Base-by-base conservation (phyloP, 2,113 vertebrate genomes). In the Setophaga kirtlandii region DNA sequence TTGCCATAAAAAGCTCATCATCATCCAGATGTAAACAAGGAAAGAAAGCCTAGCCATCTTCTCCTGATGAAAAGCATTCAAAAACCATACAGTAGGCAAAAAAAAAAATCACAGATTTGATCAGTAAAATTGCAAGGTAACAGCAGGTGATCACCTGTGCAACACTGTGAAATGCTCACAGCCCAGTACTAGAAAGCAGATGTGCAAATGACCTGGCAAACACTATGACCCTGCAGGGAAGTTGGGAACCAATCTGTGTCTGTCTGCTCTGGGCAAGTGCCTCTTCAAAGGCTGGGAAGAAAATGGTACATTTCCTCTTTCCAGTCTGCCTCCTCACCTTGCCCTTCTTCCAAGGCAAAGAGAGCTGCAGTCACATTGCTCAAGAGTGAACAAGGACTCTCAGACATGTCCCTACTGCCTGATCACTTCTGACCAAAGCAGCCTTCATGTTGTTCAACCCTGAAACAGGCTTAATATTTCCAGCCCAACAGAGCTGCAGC, bases 151-250 rank as follows among this genome's bases (percentile, higher is more conserved):
- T 25, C 13, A 35, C 15, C 35, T 58, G n/a, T 39, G n/a, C 56
- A 67, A 56, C 28, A 47, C 7, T 22, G 9, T 27, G 46, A 78
- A 73, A 69, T 10, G 33, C 20, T 78, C 44, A 37, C 4, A 13
- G 71, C 47, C 24, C 53, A 35, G 47, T 28, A 19, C n/a, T 14
- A 50, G 17, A 42, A 55, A 59, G 49, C 22, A 46, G 25, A 25
- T 19, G 12, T 55, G 39, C 63, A 68, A 68, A 55, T 17, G n/a
- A 35, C 39, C 62, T 31, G 19, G 49, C 31, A 71, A 44, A 67
- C 15, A 10, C 52, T 13, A 31, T 35, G 63, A 28, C 22, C 22
- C 53, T 0, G 0, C 0, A 2, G 28, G 25, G 44, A 73, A 58
- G 39, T 1, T n/a, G 9, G 15, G 59, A 80, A 37, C 20, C 73